A percentile compares a stretch with the other conserved stretches of the same genome.
Evolutionary conservation across 1,140 invertebrate species (phyloP).

Genomic region (Brachionus calyciflorus): DNA sequence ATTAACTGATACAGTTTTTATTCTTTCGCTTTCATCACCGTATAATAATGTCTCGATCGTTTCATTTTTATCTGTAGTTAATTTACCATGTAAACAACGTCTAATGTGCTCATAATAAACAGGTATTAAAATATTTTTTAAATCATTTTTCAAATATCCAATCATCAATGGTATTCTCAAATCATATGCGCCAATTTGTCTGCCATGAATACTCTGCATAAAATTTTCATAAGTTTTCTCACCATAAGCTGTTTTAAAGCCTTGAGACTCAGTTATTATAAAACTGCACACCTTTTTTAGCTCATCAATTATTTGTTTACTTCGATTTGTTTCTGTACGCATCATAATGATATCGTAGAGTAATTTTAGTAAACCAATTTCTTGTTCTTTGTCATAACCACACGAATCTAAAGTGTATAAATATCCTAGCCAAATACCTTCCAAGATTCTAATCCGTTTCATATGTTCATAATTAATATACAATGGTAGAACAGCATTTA

Average conservation of each 20-base stretch:
- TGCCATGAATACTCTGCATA: constrained; percentile 1
- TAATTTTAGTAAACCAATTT: constrained; percentile 19
- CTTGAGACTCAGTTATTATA: constrained; percentile 3
- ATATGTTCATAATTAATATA: constrained; percentile 42
- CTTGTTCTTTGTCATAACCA: constrained; percentile 38
- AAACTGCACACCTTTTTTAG: constrained; percentile 11
- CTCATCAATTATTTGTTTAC: constrained; percentile 9
- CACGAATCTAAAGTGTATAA: constrained; percentile 19
- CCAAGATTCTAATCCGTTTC: constrained; percentile 26
- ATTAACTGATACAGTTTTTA: neutral
- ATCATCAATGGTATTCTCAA: constrained; percentile 27
- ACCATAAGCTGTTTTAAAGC: constrained; percentile 14
- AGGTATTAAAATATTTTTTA: constrained; percentile 26
- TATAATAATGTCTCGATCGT: constrained; percentile 1
- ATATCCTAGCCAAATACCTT: constrained; percentile 29
- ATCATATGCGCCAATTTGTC: neutral
- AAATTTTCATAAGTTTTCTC: constrained; percentile 33
- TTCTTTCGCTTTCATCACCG: constrained; percentile 19
- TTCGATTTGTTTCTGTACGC: neutral
- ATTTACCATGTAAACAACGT: constrained; percentile 3
- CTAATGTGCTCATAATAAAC: constrained; percentile 28
- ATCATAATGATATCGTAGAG: constrained; percentile 30
- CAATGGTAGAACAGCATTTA: constrained; percentile 18
- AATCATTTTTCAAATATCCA: constrained; percentile 30
- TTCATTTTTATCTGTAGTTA: neutral